Percentiles rank a stretch among this genome's conserved stretches.
These are phyloP conservation scores for Piaya cayana DNA, from an alignment of 2,113 vertebrate species.

Conservation along the genomic window DNA sequence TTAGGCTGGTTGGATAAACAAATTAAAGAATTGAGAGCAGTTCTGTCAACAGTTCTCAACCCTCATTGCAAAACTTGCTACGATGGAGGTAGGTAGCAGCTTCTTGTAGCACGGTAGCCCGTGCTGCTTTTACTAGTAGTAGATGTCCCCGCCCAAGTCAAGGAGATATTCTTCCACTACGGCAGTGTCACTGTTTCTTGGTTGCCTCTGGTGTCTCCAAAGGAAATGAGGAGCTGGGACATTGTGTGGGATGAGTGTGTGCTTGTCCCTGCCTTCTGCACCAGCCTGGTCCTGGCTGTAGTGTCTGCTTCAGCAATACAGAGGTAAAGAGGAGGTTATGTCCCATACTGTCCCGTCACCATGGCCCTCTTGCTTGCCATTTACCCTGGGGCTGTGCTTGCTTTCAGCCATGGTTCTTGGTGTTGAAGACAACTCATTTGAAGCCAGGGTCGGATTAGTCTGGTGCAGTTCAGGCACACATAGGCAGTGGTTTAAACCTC, in stretches of 20 bases:
- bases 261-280: neutral
- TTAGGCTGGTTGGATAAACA: neutral
- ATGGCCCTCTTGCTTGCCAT: neutral
- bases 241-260: fast-evolving
- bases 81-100: neutral
- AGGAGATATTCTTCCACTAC: neutral
- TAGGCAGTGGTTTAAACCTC: neutral
- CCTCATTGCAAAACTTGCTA: neutral
- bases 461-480: neutral
- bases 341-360: too few relatives aligned
- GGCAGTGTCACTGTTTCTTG: neutral
- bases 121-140: neutral
- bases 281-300: neutral
- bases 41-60: neutral
- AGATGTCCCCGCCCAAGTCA: neutral
- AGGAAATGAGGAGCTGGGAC: neutral
- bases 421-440: neutral
- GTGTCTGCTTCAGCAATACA: neutral
- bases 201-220: neutral
- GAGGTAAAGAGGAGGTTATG: neutral
- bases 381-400: neutral
- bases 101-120: neutral
- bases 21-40: neutral
- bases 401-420: neutral
- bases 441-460: fast-evolving